These are phyloP conservation scores for Dorcus parallelipipedus DNA, from an alignment of 2,888 invertebrate genomes.

Conservation along the genomic window DNA sequence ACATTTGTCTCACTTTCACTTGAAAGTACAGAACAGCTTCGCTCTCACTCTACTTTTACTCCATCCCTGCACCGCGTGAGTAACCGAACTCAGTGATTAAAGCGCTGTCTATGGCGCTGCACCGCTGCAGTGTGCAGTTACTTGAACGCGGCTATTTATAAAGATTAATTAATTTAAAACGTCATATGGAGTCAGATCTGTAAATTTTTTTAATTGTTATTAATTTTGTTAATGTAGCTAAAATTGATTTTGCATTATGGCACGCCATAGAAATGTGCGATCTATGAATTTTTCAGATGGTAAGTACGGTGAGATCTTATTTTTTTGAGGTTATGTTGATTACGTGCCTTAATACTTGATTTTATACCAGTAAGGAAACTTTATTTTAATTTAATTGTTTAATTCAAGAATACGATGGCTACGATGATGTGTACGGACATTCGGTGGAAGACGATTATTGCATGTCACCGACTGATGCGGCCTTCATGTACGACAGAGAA, in stretches of 20 bases:
- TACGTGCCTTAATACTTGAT: background rate
- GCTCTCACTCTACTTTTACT: too few species aligned
- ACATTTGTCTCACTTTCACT: too few species aligned
- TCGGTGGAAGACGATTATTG: slow-evolving; percentile 92
- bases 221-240: too few species aligned
- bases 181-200: too few species aligned
- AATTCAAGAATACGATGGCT: slow-evolving; percentile 77
- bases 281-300: slow-evolving; percentile 81
- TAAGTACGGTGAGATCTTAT: slow-evolving; percentile 37
- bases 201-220: too few species aligned
- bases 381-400: background rate
- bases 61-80: too few species aligned
- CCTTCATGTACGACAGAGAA: slow-evolving; percentile 81
- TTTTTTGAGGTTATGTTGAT: slow-evolving; percentile 6
- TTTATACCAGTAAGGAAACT: background rate
- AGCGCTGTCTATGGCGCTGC: too few species aligned
- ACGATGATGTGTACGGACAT: slow-evolving; percentile 89
- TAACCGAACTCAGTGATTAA: too few species aligned
- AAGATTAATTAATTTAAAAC: too few species aligned
- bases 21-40: too few species aligned
- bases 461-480: slow-evolving; percentile 83
- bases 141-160: too few species aligned
- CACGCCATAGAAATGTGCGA: slow-evolving; percentile 82
- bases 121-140: too few species aligned
- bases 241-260: slow-evolving; percentile 55